Evolutionary conservation across 2,888 invertebrate species (phyloP), one percentile per base, ranked within the genome.

Genomic region (Pterostichus madidus): DNA sequence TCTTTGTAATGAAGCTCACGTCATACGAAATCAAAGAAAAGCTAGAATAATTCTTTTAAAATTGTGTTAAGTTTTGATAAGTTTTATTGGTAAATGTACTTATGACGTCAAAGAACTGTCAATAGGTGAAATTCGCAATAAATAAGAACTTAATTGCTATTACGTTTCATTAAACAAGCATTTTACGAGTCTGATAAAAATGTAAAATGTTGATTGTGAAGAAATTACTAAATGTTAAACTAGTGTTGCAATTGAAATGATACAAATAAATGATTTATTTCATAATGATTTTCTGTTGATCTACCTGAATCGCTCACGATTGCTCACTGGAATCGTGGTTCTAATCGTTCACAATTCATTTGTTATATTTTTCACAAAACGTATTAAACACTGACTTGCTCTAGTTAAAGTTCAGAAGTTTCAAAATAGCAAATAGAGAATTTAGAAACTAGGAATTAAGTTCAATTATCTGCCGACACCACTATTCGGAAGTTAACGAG

Each of bases 251-350:
- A 71, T 44, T 17, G 17, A 39, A 71, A 17, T 71, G 68, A 71
- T 71, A 71, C 68, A 71, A 71, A 71, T 71, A 71, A 71, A 71
- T 71, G 68, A 71, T 71, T 64, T 71, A 39, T 71, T 71, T 71
- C 68, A 44, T 71, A 71, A 71, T 71, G 68, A 39, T 39, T 39
- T 39, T 39, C 39, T 39, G 39, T 39, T 39, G 39, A 44, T 44
- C 68, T 71, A 44, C 68, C 17, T 71, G 44, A 71, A 71, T 44
- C 17, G 68, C 39, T 44, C 68, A 71, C 68, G 68, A 71, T 44
- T 71, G 44, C 44, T 32, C 5, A 71, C 17, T 71, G 68, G 24
- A 44, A 71, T 71, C 68, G 44, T 71, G 68, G n/a, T 17, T 44
- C n/a, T 44, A 44, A 44, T 44, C 39, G 68, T 8, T 71, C 17